A percentile compares a stretch with the other conserved stretches of the same genome.
These are phyloP conservation scores for Formica exsecta DNA, from an alignment of 1,140 invertebrate species.

Conservation along the genomic window DNA sequence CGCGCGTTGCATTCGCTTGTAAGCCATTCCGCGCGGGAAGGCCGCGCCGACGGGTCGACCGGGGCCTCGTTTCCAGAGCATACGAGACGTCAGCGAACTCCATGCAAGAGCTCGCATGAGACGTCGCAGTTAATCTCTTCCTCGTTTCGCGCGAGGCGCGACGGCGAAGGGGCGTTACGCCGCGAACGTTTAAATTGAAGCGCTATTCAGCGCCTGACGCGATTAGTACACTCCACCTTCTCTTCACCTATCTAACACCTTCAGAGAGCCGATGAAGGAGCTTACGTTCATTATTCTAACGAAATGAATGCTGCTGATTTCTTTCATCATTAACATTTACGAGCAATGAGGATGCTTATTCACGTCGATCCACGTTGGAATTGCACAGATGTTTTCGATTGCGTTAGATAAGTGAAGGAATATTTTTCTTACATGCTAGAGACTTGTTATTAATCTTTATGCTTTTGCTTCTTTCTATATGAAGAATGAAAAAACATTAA, in stretches of 20 bases:
- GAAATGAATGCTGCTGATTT: slow-evolving; percentile 29
- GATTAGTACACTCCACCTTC: slow-evolving; percentile 24
- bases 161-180: slow-evolving; percentile 52
- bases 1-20: slow-evolving; percentile 56
- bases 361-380: neutral
- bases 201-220: slow-evolving; percentile 45
- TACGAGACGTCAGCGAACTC: slow-evolving; percentile 50
- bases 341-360: neutral
- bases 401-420: neutral
- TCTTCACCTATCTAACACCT: neutral
- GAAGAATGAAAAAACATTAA: neutral
- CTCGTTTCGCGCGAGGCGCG: slow-evolving; percentile 48
- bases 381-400: neutral
- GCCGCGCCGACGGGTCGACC: neutral
- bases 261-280: too few relatives aligned
- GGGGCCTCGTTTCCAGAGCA: slow-evolving; percentile 48
- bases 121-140: slow-evolving; percentile 63
- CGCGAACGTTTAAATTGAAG: slow-evolving; percentile 49
- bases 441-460: neutral
- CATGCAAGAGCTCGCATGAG: slow-evolving; percentile 45
- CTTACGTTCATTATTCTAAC: slow-evolving; percentile 13
- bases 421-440: neutral
- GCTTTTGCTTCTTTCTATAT: neutral
- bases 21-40: slow-evolving; percentile 63
- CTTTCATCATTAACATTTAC: slow-evolving; percentile 19